Conservation (phyloP, 2,888 invertebrate species). For the Synergus japonicus region DNA sequence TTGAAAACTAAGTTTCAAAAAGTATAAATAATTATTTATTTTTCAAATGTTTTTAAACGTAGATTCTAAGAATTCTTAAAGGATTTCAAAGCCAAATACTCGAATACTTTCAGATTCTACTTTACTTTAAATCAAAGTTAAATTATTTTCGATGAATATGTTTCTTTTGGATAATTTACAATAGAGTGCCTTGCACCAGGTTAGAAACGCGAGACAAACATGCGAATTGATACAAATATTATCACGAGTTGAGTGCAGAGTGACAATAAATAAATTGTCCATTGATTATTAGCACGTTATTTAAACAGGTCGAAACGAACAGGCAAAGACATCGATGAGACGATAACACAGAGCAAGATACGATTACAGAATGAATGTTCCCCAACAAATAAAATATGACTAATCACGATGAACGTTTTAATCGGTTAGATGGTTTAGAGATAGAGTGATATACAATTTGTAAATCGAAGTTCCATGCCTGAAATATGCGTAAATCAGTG, state of each 20-base stretch:
- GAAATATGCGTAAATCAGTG: slow-evolving; percentile 43
- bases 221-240: background rate
- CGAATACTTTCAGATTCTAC: no score
- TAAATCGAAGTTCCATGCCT: slow-evolving; percentile 45
- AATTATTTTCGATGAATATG: background rate
- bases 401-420: slow-evolving; percentile 13
- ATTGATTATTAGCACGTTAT: slow-evolving; percentile 39
- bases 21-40: no score
- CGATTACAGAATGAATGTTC: slow-evolving; percentile 24
- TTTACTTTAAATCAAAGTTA: background rate
- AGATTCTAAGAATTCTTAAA: no score
- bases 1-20: background rate
- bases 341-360: slow-evolving; percentile 34
- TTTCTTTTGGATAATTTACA: background rate
- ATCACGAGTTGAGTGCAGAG: slow-evolving; percentile 20
- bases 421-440: slow-evolving; percentile 22
- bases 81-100: no score
- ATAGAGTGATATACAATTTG: background rate
- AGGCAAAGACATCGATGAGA: slow-evolving; percentile 36
- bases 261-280: slow-evolving; percentile 14
- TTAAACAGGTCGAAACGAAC: slow-evolving; percentile 32
- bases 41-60: no score
- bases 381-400: slow-evolving; percentile 34
- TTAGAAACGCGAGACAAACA: slow-evolving; percentile 31
- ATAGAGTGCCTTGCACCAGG: background rate